These are phyloP conservation scores for Ellobius talpinus DNA, from an alignment of 2,113 vertebrate species.

Conservation along the genomic window DNA sequence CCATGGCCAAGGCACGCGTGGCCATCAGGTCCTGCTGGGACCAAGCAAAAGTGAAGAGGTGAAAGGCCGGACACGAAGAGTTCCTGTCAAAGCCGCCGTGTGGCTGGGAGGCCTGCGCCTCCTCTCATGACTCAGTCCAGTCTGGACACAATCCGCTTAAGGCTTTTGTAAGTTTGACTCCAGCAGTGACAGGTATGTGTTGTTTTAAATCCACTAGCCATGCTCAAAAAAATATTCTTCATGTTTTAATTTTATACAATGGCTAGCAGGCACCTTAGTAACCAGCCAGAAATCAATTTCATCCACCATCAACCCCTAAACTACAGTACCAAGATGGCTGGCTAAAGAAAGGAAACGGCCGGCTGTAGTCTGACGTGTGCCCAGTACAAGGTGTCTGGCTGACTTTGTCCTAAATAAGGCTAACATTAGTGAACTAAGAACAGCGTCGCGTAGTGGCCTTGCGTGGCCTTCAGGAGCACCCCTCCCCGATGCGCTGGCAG, in stretches of 20 bases:
- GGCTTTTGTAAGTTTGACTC: conserved; percentile 89
- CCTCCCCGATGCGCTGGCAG: conserved; percentile 99
- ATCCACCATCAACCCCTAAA: conserved; percentile 91
- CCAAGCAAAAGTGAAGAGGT: conserved; percentile 86
- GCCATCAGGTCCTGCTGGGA: conserved; percentile 85
- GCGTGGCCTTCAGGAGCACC: conserved; percentile 95
- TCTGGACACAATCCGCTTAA: conserved; percentile 88
- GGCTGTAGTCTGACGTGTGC: conserved; percentile 92
- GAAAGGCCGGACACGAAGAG: conserved; percentile 87
- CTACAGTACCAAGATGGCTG: conserved; percentile 92
- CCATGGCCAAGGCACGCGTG: conserved; percentile 83
- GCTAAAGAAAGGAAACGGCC: conserved; percentile 91
- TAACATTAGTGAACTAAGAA: conserved; percentile 94
- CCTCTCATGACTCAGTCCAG: conserved; percentile 80
- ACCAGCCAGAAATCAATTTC: conserved; percentile 91
- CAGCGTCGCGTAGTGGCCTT: conserved; percentile 87
- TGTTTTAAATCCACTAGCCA: conserved; percentile 91
- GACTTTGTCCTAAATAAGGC: conserved; percentile 94
- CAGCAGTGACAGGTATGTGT: conserved; percentile 89
- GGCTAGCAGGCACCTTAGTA: conserved; percentile 91
- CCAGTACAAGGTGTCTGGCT: conserved; percentile 93
- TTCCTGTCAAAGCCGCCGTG: conserved; percentile 86
- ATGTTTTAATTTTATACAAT: conserved; percentile 89
- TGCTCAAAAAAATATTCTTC: conserved; percentile 90
- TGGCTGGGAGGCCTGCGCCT: conserved; percentile 85